Conservation (phyloP, 1,140 invertebrate species). For the Calliopsis andreniformis region DNA sequence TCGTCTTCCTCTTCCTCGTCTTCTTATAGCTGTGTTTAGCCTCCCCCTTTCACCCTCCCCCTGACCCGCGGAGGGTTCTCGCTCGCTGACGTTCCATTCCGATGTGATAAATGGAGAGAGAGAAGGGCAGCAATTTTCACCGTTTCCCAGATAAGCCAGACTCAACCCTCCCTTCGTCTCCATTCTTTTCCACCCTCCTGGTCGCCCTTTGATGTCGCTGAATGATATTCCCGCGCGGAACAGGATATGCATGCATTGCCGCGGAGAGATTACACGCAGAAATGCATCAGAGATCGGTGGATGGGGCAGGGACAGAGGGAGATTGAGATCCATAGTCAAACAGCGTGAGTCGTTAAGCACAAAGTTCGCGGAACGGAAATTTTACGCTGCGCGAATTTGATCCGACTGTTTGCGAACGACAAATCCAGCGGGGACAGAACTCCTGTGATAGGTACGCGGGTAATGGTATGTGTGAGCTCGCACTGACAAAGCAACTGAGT, state of each 20-base stretch:
- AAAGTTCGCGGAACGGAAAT: conserved; percentile 15
- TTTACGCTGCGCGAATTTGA: conserved; percentile 27
- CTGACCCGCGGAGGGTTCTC: conserved; percentile 14
- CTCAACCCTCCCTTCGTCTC: conserved; percentile 27
- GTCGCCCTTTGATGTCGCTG: conserved; percentile 34
- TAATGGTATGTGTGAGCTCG: neutral
- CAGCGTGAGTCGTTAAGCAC: conserved; percentile 25
- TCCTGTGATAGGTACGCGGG: neutral
- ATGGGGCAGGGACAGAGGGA: neutral
- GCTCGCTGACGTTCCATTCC: conserved; percentile 25
- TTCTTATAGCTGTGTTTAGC: conserved; percentile 13
- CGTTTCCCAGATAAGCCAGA: conserved; percentile 30
- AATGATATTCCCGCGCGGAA: conserved; percentile 21
- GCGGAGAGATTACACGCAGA: conserved; percentile 25
- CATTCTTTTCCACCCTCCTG: conserved; percentile 8
- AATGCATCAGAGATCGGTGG: too few relatives aligned
- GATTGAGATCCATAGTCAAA: neutral
- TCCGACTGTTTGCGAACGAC: conserved; percentile 2
- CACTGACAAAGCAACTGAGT: neutral
- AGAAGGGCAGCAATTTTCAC: conserved; percentile 41
- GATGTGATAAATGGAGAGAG: conserved; percentile 28
- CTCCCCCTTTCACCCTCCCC: neutral
- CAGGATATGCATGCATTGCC: conserved; percentile 40
- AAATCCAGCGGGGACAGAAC: neutral
- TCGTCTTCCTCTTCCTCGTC: neutral